These are phyloP conservation scores for Strongylocentrotus purpuratus DNA, from an alignment of 35 echinoderm and acorn worm species.

Conservation along the genomic window DNA sequence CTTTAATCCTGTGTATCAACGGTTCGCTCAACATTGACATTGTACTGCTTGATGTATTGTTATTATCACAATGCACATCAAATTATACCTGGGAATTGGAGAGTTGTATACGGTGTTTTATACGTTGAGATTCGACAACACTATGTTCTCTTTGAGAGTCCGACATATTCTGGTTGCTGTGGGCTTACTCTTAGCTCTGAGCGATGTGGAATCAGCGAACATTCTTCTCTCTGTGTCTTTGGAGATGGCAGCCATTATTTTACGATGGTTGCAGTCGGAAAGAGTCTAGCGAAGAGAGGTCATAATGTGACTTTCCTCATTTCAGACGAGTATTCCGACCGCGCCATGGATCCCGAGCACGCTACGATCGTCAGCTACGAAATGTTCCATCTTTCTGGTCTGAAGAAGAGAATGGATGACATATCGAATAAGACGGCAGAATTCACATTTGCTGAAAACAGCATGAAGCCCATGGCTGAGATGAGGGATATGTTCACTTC, in stretches of 20 bases:
- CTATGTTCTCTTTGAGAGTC: neutral
- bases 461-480: neutral
- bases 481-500: neutral
- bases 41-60: too few relatives aligned
- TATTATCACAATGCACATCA: too few relatives aligned
- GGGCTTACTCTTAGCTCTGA: neutral
- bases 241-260: conserved; percentile 48
- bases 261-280: conserved; percentile 12
- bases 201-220: conserved; percentile 39
- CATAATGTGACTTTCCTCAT: conserved; percentile 34
- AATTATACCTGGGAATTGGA: too few relatives aligned
- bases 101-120: too few relatives aligned
- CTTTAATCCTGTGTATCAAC: too few relatives aligned
- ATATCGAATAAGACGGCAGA: neutral
- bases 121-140: neutral
- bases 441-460: neutral
- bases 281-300: neutral
- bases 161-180: neutral
- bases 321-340: neutral
- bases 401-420: neutral
- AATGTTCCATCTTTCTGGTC: neutral
- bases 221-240: conserved; percentile 2
- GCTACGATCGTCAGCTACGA: neutral
- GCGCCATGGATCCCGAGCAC: neutral
- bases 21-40: too few relatives aligned